Conservation (phyloP, 2,888 invertebrate genomes). For the Standfussiana lucernea region DNA sequence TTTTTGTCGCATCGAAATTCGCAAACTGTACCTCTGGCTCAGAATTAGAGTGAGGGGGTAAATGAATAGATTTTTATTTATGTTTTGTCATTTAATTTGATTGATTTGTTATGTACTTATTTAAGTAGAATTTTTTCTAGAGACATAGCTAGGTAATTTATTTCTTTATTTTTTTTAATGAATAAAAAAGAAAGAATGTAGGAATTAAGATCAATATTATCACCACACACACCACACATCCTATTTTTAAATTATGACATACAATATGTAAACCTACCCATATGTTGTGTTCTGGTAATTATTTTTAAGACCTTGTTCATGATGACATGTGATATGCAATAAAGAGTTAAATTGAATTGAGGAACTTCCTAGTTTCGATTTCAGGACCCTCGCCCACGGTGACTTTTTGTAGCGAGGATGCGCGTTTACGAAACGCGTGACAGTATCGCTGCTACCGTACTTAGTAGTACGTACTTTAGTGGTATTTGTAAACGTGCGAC, state of each 20-base stretch:
- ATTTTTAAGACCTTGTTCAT: conserved; percentile 1
- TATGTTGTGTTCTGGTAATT: not conserved
- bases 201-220: too few relatives aligned
- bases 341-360: not conserved
- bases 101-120: not conserved
- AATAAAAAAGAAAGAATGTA: too few relatives aligned
- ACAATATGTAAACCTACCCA: not conserved
- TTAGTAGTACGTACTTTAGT: not conserved
- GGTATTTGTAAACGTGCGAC: too few relatives aligned
- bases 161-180: not conserved
- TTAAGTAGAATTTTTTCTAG: too few relatives aligned
- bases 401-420: not conserved
- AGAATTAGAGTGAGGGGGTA: too few relatives aligned
- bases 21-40: not conserved
- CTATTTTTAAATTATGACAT: not conserved
- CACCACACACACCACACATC: not conserved
- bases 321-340: not conserved
- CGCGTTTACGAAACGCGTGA: not conserved
- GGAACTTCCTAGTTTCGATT: not conserved
- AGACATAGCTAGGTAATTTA: not conserved
- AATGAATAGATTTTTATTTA: not conserved
- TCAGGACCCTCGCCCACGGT: not conserved
- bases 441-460: not conserved
- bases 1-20: not conserved
- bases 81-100: not conserved